Conservation (phyloP, 2,113 vertebrate species). For the Clarias batrachus region DNA sequence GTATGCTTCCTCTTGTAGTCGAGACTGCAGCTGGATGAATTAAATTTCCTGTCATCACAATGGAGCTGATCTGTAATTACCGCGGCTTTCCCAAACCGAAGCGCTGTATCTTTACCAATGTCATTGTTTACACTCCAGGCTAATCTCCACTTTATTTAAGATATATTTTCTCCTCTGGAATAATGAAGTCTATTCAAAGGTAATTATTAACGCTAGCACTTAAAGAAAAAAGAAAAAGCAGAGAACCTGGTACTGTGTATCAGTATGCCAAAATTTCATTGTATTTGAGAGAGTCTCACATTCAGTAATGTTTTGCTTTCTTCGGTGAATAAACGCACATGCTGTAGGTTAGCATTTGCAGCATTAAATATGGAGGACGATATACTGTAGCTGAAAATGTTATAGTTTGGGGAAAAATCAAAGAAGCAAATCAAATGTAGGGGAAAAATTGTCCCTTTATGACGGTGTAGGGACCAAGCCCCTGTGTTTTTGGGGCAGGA, state of each 20-base stretch:
- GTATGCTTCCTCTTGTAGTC: constrained; percentile 2
- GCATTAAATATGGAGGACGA: background rate
- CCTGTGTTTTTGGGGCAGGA: too few species aligned
- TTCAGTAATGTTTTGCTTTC: background rate
- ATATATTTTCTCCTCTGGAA: background rate
- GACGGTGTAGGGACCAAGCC: too few species aligned
- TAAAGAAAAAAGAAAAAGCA: background rate
- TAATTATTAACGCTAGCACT: constrained; percentile 21
- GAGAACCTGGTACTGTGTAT: background rate
- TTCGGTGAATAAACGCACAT: background rate
- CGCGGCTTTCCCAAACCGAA: background rate
- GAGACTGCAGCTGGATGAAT: constrained; percentile 11
- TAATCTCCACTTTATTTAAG: constrained; percentile 33
- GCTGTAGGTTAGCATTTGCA: background rate
- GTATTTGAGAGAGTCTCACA: background rate
- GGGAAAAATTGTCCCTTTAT: too few species aligned
- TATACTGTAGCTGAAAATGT: too few species aligned
- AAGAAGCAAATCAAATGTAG: background rate
- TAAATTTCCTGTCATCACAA: constrained; percentile 47
- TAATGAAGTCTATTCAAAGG: background rate
- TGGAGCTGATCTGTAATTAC: constrained; percentile 36
- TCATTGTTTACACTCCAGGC: constrained; percentile 22
- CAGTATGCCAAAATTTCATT: background rate
- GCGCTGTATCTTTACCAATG: background rate
- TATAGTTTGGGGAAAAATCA: background rate